A percentile compares a stretch with the other conserved stretches of the same genome.
Evolutionary conservation across 1,140 invertebrate species (phyloP).

Genomic region (Aculops lycopersici): DNA sequence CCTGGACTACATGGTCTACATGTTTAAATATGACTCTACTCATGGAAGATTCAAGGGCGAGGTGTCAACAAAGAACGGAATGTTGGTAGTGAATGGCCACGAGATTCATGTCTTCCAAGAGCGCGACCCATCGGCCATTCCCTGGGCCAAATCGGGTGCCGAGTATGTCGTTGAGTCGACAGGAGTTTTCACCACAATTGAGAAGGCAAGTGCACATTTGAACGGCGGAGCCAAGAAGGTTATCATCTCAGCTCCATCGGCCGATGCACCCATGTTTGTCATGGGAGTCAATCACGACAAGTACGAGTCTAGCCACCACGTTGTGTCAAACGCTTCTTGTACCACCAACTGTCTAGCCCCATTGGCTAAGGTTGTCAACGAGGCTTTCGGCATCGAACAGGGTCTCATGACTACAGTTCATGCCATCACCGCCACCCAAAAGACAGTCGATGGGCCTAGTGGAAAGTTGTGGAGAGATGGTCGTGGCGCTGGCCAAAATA

Average conservation of each 20-base stretch:
- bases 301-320: conserved; percentile 24
- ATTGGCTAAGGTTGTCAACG: conserved; percentile 72
- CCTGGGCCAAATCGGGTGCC: conserved; percentile 55
- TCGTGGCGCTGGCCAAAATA: conserved; percentile 75
- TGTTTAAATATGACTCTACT: conserved; percentile 92
- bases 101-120: conserved; percentile 51
- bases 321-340: conserved; percentile 85
- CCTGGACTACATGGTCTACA: conserved; percentile 75
- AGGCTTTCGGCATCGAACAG: conserved; percentile 78
- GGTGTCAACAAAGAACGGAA: conserved; percentile 34
- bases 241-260: conserved; percentile 83
- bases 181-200: conserved; percentile 77
- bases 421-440: conserved; percentile 84
- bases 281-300: conserved; percentile 58
- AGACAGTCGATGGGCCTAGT: conserved; percentile 83
- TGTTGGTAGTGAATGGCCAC: conserved; percentile 49
- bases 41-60: conserved; percentile 65
- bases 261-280: conserved; percentile 75
- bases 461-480: conserved; percentile 85
- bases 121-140: conserved; percentile 46
- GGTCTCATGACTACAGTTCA: conserved; percentile 97
- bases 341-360: conserved; percentile 97
- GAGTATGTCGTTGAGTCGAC: conserved; percentile 89
- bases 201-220: conserved; percentile 51
- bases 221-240: conserved; percentile 84